Conservation (phyloP, 2,113 vertebrate genomes). For the Phalacrocorax aristotelis region DNA sequence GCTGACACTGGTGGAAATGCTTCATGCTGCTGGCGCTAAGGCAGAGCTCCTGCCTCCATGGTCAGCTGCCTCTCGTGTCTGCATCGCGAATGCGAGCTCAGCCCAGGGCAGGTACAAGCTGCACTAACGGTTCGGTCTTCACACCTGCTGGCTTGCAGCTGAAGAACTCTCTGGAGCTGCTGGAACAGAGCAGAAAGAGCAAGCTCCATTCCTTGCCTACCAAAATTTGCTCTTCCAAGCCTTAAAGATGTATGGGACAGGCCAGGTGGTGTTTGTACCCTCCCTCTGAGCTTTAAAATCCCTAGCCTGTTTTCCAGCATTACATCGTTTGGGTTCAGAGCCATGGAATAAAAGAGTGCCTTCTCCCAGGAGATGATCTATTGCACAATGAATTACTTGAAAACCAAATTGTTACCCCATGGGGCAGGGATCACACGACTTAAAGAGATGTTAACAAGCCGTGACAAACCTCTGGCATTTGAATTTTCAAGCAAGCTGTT, state of each 20-base stretch:
- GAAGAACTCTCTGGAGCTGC: neutral
- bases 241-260: neutral
- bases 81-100: neutral
- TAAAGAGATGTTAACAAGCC: conserved; percentile 52
- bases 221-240: neutral
- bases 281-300: neutral
- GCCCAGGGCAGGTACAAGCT: neutral
- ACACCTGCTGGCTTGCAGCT: neutral
- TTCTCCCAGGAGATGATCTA: conserved; percentile 28
- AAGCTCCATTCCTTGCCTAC: neutral
- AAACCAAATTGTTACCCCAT: conserved; percentile 2
- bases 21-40: neutral
- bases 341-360: neutral
- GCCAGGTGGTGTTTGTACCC: neutral
- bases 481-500: conserved; percentile 52
- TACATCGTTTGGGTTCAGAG: neutral
- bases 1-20: neutral
- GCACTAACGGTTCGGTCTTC: neutral
- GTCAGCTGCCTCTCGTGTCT: neutral
- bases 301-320: neutral
- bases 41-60: neutral
- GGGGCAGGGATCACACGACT: conserved; percentile 46
- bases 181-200: neutral
- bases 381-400: conserved; percentile 31
- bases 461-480: conserved; percentile 45